Evolutionary conservation across 2,113 vertebrate genomes (phyloP).

Genomic region (Ictalurus punctatus): DNA sequence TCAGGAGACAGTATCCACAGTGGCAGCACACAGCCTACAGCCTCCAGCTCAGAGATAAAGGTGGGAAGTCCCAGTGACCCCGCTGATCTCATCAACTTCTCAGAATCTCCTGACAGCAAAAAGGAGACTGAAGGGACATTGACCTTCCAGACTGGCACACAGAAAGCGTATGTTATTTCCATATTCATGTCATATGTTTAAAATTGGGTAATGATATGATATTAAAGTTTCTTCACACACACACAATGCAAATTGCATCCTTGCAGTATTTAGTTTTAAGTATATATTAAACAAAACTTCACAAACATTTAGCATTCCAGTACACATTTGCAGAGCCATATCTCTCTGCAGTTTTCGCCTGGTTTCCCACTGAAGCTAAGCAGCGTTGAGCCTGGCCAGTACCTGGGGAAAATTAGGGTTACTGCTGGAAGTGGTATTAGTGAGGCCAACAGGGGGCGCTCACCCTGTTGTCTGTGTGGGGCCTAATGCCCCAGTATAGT

Average conservation of each 20-base stretch:
- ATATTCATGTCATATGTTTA: background rate
- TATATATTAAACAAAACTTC: background rate
- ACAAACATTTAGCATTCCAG: background rate
- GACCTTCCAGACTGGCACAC: slow-evolving; percentile 47
- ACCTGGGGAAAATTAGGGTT: no score
- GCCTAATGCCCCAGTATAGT: no score
- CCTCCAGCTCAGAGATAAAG: slow-evolving; percentile 75
- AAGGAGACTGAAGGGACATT: slow-evolving; percentile 45
- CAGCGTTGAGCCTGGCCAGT: no score
- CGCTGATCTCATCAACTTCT: slow-evolving; percentile 76
- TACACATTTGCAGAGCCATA: no score
- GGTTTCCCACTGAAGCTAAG: no score
- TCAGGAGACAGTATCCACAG: slow-evolving; percentile 93
- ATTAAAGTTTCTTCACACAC: background rate
- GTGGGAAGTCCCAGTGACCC: slow-evolving; percentile 59
- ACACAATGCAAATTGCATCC: background rate
- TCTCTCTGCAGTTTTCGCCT: no score
- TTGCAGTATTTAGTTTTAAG: background rate
- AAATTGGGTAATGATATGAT: background rate
- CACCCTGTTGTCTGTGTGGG: no score
- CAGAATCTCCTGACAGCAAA: slow-evolving; percentile 65
- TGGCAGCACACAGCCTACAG: slow-evolving; percentile 69
- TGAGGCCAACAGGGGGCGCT: no score
- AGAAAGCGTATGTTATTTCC: slow-evolving; percentile 71
- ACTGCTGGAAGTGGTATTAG: no score